Evolutionary conservation across 2,113 vertebrate species (phyloP), one percentile per base, ranked within the genome.

Genomic region (Natator depressus): DNA sequence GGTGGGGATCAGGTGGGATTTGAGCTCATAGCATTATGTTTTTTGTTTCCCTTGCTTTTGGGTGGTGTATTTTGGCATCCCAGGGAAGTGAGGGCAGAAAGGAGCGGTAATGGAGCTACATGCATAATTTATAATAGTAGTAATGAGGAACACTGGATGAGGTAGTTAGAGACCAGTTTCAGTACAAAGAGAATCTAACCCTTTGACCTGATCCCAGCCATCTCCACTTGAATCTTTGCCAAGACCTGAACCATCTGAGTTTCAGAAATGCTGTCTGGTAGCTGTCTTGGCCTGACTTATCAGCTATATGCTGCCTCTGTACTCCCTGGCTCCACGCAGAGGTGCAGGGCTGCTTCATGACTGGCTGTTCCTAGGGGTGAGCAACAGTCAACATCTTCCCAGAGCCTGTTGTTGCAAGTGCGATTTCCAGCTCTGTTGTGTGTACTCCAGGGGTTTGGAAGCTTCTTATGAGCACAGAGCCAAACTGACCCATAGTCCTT

Each of bases 91-190:
- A 55, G 72, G 86, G 72, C 55, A 38, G 12, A 80, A 38, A 42
- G 82, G 8, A 49, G 82, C 6, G 24, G 10, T 62, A 8, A n/a
- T 69, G 85, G 31, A 2, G 1, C 1, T 22, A 50, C 69, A 27
- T 84, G 53, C 46, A 10, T 2, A 55, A 46, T 84, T 46, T n/a
- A 62, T 2, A 89, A 27, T 29, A n/a, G 72, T 5, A 35, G 38
- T 0, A 2, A 7, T 6, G n/a, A 1, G 53, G 59, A 24, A 25
- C 0, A 4, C 24, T 25, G 65, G 55, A 6, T 31, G 46, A 12
- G 25, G 80, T 1, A 1, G 62, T 0, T 4, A 16, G 46, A 59
- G 49, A 31, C 35, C 59, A 0, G 1, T 3, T 4, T 2, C 54
- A 5, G 19, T 1, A 14, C 1, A 4, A 59, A 47, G 57, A 31